phyloP scores from a whole-genome alignment of 2,888 invertebrate genomes.

The Choristoneura rosaceana region DNA sequence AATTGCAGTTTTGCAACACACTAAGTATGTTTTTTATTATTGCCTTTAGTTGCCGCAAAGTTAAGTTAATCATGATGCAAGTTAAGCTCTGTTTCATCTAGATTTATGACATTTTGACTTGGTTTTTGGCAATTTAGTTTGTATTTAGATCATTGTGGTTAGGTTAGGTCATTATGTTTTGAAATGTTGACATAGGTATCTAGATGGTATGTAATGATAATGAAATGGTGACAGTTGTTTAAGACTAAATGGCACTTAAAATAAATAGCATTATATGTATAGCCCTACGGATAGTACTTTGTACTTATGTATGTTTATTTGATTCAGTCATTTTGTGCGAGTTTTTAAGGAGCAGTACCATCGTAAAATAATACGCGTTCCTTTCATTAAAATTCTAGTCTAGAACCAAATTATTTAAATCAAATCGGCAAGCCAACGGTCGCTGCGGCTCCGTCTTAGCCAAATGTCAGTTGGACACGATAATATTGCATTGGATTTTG shows the following conservation, averaged over 20 bases:
- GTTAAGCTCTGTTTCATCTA: neutral
- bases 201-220: no score
- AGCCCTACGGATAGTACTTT: no score
- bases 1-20: constrained; percentile 6
- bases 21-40: constrained; percentile 1
- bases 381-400: constrained; percentile 32
- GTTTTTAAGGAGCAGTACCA: no score
- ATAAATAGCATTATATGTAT: no score
- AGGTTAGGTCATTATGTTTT: neutral
- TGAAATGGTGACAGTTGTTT: no score
- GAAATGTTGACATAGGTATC: no score
- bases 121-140: neutral
- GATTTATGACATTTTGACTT: constrained; percentile 11
- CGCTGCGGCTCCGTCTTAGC: constrained; percentile 9
- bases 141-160: neutral
- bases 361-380: constrained; percentile 2
- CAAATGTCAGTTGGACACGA: constrained; percentile 38
- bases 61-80: constrained; percentile 7
- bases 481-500: constrained; percentile 61
- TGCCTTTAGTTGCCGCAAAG: neutral
- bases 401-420: constrained; percentile 30
- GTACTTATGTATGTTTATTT: no score
- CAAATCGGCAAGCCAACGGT: constrained; percentile 11
- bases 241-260: no score
- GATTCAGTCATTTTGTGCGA: no score